Evolutionary conservation across 2,113 vertebrate species (phyloP).

Genomic region (Sialia sialis): DNA sequence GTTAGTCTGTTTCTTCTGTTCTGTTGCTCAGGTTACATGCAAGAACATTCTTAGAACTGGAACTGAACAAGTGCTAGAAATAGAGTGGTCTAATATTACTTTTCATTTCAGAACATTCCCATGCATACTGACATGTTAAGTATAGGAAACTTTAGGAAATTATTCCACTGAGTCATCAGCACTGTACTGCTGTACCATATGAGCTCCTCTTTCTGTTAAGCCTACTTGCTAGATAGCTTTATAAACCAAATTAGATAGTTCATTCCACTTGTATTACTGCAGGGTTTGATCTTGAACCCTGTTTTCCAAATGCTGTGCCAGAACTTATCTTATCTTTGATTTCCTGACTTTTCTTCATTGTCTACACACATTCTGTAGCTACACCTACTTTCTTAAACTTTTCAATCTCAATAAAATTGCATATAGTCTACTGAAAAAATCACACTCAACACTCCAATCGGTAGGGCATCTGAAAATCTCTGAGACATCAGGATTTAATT

Average conservation of each 20-base stretch:
- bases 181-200: background rate
- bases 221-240: background rate
- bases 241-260: background rate
- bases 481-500: background rate
- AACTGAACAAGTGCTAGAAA: background rate
- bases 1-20: background rate
- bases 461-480: background rate
- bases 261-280: background rate
- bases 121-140: background rate
- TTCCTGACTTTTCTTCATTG: background rate
- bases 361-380: background rate
- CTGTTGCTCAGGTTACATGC: background rate
- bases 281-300: background rate
- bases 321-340: background rate
- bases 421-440: background rate
- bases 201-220: background rate
- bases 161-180: conserved; percentile 16
- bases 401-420: background rate
- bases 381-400: background rate
- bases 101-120: conserved; percentile 1
- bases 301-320: background rate
- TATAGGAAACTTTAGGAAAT: background rate
- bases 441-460: background rate
- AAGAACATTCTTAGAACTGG: background rate
- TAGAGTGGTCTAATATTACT: conserved; percentile 1